A percentile compares a stretch with the other conserved stretches of the same genome.
Evolutionary conservation across 2,113 vertebrate genomes (phyloP).

Genomic region (human (Homo sapiens)): DNA sequence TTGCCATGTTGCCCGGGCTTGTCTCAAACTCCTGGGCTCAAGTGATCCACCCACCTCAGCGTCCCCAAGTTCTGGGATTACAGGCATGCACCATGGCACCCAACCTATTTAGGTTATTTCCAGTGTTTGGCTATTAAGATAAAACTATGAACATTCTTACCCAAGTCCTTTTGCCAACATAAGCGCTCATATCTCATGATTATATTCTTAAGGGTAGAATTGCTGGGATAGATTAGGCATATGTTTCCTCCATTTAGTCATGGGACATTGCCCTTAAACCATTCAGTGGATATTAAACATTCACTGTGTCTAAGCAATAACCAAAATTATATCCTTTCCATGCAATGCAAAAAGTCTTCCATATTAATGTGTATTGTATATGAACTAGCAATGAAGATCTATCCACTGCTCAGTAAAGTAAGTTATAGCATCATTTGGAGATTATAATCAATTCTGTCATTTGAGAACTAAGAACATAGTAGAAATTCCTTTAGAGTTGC

Average conservation of each 20-base stretch:
- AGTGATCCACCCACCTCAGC: too few relatives aligned
- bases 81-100: too few relatives aligned
- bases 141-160: background rate
- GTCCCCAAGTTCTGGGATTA: too few relatives aligned
- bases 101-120: background rate
- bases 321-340: background rate
- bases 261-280: background rate
- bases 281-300: background rate
- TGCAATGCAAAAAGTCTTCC: background rate
- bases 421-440: background rate
- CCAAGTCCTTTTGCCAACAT: background rate
- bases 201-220: background rate
- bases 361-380: background rate
- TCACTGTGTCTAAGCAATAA: background rate
- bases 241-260: background rate
- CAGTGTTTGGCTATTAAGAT: background rate
- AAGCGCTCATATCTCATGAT: background rate
- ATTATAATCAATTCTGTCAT: background rate
- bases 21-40: too few relatives aligned
- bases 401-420: background rate
- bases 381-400: background rate
- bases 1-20: too few relatives aligned
- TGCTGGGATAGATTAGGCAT: background rate
- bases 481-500: background rate
- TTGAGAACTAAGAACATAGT: background rate